Evolutionary conservation across 1,140 invertebrate species (phyloP), one percentile per base, ranked within the genome.

Genomic region (Drosophila albomicans): DNA sequence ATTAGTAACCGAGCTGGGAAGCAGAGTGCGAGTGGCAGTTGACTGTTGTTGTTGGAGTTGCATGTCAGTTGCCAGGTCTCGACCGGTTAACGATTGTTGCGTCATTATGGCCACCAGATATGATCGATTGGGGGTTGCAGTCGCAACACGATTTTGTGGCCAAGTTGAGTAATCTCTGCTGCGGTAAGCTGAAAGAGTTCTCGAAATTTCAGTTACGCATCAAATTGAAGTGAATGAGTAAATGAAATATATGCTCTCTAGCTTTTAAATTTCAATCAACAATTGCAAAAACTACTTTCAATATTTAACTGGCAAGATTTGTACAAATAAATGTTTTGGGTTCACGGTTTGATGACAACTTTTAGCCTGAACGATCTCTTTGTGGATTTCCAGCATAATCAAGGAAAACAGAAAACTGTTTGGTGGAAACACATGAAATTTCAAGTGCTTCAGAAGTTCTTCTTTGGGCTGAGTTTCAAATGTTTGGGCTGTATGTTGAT

Each of bases 31-130:
- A 15, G n/a, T 13, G n/a, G 45, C 45, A 46, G n/a, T 46, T 15
- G 45, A 4, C 1, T 2, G n/a, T 25, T 25, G 20, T 46, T 16
- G 45, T 15, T 8, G 30, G 30, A 32, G 30, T 32, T 32, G 30
- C 30, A 32, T 35, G 30, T 54, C 51, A 32, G n/a, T 30, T 38
- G 32, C 7, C 54, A 35, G 30, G 48, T 28, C 20, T 15, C 32
- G 32, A 5, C 30, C 41, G 51, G 67, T 6, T 43, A 13, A 11
- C 35, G 30, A 25, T 58, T 58, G 69, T 66, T 59, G 20, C 46
- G 32, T 59, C 52, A 67, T 67, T 67, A 41, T 46, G 30, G 38
- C 38, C 25, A 25, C 51, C 30, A 30, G 64, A 67, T 73, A 61
- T 35, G 48, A 73, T 73, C 48, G 16, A 43, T 43, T 43, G 41